These are phyloP conservation scores for Acanthornis magna DNA, from an alignment of 2,797 vertebrate species.

Conservation along the genomic window DNA sequence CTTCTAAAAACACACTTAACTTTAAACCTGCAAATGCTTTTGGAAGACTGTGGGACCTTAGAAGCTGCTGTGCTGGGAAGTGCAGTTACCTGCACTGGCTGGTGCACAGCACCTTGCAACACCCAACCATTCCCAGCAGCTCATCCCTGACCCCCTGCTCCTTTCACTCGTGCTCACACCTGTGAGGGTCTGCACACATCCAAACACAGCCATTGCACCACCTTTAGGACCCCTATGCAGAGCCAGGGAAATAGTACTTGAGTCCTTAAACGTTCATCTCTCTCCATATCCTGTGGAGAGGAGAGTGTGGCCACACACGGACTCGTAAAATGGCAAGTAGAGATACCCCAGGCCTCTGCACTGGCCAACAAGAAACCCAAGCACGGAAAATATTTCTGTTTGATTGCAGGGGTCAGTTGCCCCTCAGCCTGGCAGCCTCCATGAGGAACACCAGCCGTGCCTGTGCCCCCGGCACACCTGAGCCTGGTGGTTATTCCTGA, in stretches of 20 bases:
- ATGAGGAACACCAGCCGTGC: neutral
- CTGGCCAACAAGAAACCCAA: neutral
- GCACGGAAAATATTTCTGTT: neutral
- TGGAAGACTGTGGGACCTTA: neutral
- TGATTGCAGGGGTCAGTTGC: neutral
- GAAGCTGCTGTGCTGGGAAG: neutral
- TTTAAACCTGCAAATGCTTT: neutral
- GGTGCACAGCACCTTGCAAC: neutral
- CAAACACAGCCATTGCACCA: neutral
- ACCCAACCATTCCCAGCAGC: neutral
- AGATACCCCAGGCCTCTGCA: neutral
- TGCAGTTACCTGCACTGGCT: neutral
- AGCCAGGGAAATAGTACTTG: neutral
- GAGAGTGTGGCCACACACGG: neutral
- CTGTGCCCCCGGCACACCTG: neutral
- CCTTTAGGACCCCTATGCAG: too few species aligned
- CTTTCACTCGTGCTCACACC: neutral
- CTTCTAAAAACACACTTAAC: neutral
- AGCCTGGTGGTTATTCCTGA: neutral
- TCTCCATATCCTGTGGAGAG: fast-evolving
- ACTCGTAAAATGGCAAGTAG: neutral
- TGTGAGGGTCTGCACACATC: neutral
- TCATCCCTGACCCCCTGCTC: neutral
- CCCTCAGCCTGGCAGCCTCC: neutral
- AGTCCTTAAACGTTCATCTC: neutral